phyloP scores from a whole-genome alignment of 2,113 vertebrate species.

The Lamprologus speciosus region DNA sequence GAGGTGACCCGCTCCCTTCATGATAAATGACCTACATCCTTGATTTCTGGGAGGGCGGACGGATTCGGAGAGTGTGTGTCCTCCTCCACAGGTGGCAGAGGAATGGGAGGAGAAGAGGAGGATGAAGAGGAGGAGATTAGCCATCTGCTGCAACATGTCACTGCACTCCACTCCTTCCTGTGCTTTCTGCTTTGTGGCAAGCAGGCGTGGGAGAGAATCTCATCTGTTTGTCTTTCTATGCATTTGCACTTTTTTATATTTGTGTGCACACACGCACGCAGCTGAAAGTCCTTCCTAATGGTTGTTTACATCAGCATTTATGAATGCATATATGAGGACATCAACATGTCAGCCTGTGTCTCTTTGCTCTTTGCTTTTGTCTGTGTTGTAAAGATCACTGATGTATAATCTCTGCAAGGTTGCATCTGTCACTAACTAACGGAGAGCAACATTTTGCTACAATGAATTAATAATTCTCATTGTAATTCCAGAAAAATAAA shows the following conservation, averaged over 20 bases:
- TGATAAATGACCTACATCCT: slow-evolving; percentile 39
- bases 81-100: slow-evolving; percentile 56
- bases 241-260: neutral
- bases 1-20: slow-evolving; percentile 24
- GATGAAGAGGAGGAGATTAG: slow-evolving; percentile 28
- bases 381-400: neutral
- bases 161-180: neutral
- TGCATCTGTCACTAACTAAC: neutral
- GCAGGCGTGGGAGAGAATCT: neutral
- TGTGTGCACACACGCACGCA: neutral
- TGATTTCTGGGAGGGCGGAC: slow-evolving; percentile 2
- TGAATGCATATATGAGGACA: neutral
- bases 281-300: neutral
- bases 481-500: neutral
- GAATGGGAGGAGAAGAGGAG: neutral
- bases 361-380: neutral
- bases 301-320: neutral
- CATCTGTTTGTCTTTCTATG: neutral
- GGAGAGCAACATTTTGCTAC: neutral
- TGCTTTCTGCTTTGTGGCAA: neutral
- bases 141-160: slow-evolving; percentile 53
- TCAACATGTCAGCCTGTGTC: neutral
- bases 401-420: neutral
- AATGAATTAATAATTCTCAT: neutral
- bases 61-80: neutral